Conservation (phyloP, 2,113 vertebrate genomes). For the Oxyura jamaicensis region DNA sequence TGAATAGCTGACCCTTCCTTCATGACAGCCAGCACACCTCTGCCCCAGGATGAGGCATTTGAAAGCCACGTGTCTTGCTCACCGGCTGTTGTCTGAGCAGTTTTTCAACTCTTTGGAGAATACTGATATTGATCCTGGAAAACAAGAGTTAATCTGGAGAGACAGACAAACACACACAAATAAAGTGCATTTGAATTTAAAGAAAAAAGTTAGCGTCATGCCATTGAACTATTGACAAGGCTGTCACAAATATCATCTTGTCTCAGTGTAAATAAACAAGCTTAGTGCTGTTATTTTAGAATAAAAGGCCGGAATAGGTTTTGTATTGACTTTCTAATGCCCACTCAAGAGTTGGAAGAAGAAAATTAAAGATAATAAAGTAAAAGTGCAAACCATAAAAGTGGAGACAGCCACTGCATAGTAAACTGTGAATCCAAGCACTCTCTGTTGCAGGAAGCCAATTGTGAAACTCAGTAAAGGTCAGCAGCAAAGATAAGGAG, state of each 20-base stretch:
- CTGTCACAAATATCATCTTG: constrained; percentile 72
- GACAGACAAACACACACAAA: constrained; percentile 29
- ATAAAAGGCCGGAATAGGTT: constrained; percentile 64
- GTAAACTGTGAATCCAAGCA: constrained; percentile 7
- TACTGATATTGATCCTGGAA: constrained; percentile 60
- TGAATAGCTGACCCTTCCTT: neutral
- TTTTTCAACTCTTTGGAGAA: constrained; percentile 4
- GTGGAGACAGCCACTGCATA: constrained; percentile 4
- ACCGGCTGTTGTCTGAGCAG: neutral
- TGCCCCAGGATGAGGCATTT: neutral
- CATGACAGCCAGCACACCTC: neutral
- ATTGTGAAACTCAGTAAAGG: constrained; percentile 50
- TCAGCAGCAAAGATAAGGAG: constrained; percentile 56
- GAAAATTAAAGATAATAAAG: constrained; percentile 78
- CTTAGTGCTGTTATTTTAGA: constrained; percentile 73
- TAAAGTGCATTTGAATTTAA: constrained; percentile 51
- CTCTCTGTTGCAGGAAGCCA: neutral
- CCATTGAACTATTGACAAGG: constrained; percentile 67
- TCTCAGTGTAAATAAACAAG: constrained; percentile 74
- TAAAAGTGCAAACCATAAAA: constrained; percentile 68
- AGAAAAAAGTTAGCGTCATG: constrained; percentile 50
- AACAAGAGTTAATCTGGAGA: constrained; percentile 21
- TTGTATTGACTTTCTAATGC: constrained; percentile 76
- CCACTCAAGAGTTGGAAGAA: constrained; percentile 61
- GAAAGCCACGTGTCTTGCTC: neutral